Base-by-base conservation (phyloP, 2,797 vertebrate species). In the Nannoperca australis region DNA sequence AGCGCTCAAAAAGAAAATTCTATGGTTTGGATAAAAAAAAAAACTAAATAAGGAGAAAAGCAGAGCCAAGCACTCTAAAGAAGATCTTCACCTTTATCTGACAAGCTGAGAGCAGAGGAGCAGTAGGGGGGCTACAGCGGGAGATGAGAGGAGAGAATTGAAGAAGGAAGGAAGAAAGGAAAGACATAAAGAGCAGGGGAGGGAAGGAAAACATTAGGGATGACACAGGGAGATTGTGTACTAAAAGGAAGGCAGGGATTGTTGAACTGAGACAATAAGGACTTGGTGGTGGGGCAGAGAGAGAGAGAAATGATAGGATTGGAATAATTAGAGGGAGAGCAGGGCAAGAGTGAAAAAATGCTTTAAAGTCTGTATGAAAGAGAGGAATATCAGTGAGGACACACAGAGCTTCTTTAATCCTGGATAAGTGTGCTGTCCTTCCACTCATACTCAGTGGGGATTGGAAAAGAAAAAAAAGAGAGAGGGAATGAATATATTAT, bases 21-120 rank as follows among this genome's bases (percentile, higher is more conserved):
- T 86, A 90, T 87, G 86, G 89, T 84, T 76, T 70, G 72, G 70
- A 70, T 70, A 1, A 59, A 5, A 70, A 11, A 49, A 55, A 66
- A 60, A 71, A 79, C 40, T 15, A 54, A 77, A 68, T 76, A 76
- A 59, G 55, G 38, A 81, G 81, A 86, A 86, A 87, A 85, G 88
- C 85, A 83, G 66, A 87, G 81, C 73, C 70, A 87, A 83, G 78
- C 76, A 78, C 54, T 89, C 70, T 84, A 67, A 89, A 88, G 83
- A 83, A 88, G 85, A 90, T 87, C 75, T 82, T 88, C 79, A 90
- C 91, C 88, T 92, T 93, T 90, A 91, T 90, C 88, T 90, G 88
- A 87, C 84, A 89, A 92, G 81, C 78, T 84, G 79, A 82, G 88
- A 91, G 91, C 79, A 71, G 69, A 56, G 61, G 47, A 85, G 63